Evolutionary conservation across 2,797 vertebrate genomes (phyloP), one percentile per base, ranked within the genome.

Genomic region (Heliangelus exortis): DNA sequence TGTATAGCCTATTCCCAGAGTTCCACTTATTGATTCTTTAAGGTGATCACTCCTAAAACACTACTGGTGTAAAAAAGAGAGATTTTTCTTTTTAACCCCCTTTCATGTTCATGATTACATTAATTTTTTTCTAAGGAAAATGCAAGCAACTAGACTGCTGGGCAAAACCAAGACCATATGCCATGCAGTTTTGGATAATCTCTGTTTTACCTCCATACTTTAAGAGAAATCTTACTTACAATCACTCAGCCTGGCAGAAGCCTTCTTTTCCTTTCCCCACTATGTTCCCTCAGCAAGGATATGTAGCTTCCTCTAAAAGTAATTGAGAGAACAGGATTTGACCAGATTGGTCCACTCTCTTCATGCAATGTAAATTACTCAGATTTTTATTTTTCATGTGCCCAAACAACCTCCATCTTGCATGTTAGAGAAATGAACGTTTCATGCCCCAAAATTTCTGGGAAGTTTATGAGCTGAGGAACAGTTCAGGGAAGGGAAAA

Each of bases 211-310:
- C 86, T 88, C 11, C 29, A 4, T 29, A 69, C 26, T 54, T 39
- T 4, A 68, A 89, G 58, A 61, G 65, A 80, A 92, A 62, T 90
- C 86, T 90, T 90, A 69, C 88, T 92, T 78, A 75, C 83, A 87
- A 84, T 77, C 72, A 65, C 83, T 92, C 92, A 90, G 87, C 83
- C 62, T 69, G 84, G 81, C 92, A 94, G 81, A 90, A 87, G 88
- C 92, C 71, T 93, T 65, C 76, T 87, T 90, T 92, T 93, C 89
- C 91, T 95, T 92, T 89, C 91, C 90, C 84, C 85, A 92, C 58
- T 92, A 92, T 0, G 25, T 47, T 94, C 83, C 85, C 87, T 90
- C 86, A 94, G 78, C 92, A 95, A 90, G 71, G 80, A 59, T 76
- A 90, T 88, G 87, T 90, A 71, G 89, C 53, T 94, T 89, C 47